phyloP scores from a whole-genome alignment of 2,888 invertebrate species.

The Eulithis prunata region DNA sequence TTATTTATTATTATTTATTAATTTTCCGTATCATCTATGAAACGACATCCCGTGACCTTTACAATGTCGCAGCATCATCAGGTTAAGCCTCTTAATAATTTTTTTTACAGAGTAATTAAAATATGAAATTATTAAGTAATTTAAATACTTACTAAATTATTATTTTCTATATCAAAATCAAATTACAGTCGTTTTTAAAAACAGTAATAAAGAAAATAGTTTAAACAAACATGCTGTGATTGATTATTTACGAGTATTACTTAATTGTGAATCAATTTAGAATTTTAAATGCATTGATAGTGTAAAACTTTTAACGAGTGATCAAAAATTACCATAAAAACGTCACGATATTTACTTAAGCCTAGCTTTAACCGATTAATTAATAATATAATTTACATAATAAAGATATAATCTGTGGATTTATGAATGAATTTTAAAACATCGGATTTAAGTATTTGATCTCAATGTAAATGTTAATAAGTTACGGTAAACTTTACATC shows the following conservation, averaged over 20 bases:
- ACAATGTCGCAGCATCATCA: no score
- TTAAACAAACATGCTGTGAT: constrained; percentile 6
- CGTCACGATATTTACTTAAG: constrained; percentile 25
- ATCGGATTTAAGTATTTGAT: constrained; percentile 26
- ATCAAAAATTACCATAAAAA: constrained; percentile 26
- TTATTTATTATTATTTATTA: no score
- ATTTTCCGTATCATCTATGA: no score
- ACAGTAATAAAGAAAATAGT: not conserved
- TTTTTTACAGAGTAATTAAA: no score
- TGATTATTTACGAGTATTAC: constrained; percentile 8
- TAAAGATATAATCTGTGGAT: constrained; percentile 51
- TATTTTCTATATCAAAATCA: no score
- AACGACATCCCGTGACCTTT: no score
- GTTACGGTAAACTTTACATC: constrained; percentile 6
- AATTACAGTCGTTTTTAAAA: no score
- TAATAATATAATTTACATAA: constrained; percentile 54
- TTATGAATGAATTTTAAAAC: constrained; percentile 39
- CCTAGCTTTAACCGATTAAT: constrained; percentile 44
- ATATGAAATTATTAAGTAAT: no score
- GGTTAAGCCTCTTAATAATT: no score
- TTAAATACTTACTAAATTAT: no score
- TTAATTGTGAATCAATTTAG: constrained; percentile 21
- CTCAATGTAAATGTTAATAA: constrained; percentile 20
- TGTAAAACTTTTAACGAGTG: constrained; percentile 25
- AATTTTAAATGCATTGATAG: constrained; percentile 13